A percentile compares a stretch with the other conserved stretches of the same genome.
These are phyloP conservation scores for Agriopis aurantiaria DNA, from an alignment of 2,888 invertebrate species.

Conservation along the genomic window DNA sequence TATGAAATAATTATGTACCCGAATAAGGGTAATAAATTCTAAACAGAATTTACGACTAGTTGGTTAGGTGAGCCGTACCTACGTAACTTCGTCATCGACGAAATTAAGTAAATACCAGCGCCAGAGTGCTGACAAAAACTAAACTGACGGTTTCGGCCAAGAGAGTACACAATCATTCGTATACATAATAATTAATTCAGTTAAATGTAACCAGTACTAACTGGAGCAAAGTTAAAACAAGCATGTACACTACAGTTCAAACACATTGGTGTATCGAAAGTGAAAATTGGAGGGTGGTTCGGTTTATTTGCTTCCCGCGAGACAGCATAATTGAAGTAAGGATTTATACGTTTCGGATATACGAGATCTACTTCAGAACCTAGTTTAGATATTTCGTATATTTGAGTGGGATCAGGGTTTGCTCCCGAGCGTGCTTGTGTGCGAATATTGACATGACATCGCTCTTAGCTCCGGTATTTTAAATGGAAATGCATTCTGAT, in stretches of 20 bases:
- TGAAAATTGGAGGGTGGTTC: constrained; percentile 73
- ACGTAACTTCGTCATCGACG: constrained; percentile 21
- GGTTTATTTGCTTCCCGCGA: constrained; percentile 75
- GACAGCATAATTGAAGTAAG: constrained; percentile 81
- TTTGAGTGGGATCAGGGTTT: constrained; percentile 47
- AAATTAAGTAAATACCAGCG: constrained; percentile 9
- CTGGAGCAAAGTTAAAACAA: constrained; percentile 36
- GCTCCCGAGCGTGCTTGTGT: constrained; percentile 47
- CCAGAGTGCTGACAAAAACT: constrained; percentile 11
- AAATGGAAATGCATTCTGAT: constrained; percentile 23
- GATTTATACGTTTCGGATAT: constrained; percentile 79
- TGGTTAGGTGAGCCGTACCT: constrained; percentile 13
- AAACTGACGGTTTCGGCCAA: constrained; percentile 14
- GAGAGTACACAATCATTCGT: constrained; percentile 23
- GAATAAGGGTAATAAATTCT: constrained; percentile 31
- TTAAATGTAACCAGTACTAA: constrained; percentile 25
- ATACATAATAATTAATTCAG: constrained; percentile 39
- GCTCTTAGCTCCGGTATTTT: constrained; percentile 17
- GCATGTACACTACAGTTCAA: constrained; percentile 50
- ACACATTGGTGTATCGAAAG: constrained; percentile 63
- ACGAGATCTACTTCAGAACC: constrained; percentile 59
- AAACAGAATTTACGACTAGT: constrained; percentile 32
- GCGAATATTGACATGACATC: constrained; percentile 32
- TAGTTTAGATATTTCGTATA: constrained; percentile 44
- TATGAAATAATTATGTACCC: constrained; percentile 58